Evolutionary conservation across 2,888 invertebrate genomes (phyloP).

Genomic region (Cheilosia scutellata): DNA sequence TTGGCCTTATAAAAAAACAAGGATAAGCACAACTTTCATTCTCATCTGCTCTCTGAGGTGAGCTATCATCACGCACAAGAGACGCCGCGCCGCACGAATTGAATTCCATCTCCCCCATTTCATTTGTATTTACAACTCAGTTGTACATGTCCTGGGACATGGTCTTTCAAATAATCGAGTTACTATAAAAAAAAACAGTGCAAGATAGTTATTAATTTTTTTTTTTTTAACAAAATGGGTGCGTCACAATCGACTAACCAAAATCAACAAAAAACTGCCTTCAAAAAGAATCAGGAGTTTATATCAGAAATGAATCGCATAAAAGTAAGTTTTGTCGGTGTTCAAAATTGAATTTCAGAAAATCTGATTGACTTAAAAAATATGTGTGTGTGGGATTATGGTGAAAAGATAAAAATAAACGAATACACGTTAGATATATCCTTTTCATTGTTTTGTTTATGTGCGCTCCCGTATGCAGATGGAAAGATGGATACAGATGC

Average conservation of each 20-base stretch:
- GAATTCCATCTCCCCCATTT: neutral
- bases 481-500: slow-evolving; percentile 92
- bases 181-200: neutral
- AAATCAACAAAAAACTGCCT: slow-evolving; percentile 39
- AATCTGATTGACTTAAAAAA: neutral
- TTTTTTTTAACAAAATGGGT: slow-evolving; percentile 46
- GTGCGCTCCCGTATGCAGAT: slow-evolving; percentile 84
- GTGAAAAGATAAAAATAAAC: neutral
- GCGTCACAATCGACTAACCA: slow-evolving; percentile 14
- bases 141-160: neutral
- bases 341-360: neutral
- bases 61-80: neutral
- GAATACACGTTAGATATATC: slow-evolving; percentile 3
- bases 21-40: slow-evolving; percentile 3
- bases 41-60: slow-evolving; percentile 5
- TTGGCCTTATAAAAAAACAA: too few relatives aligned
- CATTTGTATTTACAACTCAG: slow-evolving; percentile 1
- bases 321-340: slow-evolving; percentile 46
- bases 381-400: slow-evolving; percentile 1
- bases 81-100: neutral
- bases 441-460: slow-evolving; percentile 25
- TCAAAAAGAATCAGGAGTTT: slow-evolving; percentile 62
- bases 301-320: slow-evolving; percentile 70
- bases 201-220: neutral
- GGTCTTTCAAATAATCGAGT: neutral